Conservation (phyloP, 2,113 vertebrate species). For the Tupaia tana region DNA sequence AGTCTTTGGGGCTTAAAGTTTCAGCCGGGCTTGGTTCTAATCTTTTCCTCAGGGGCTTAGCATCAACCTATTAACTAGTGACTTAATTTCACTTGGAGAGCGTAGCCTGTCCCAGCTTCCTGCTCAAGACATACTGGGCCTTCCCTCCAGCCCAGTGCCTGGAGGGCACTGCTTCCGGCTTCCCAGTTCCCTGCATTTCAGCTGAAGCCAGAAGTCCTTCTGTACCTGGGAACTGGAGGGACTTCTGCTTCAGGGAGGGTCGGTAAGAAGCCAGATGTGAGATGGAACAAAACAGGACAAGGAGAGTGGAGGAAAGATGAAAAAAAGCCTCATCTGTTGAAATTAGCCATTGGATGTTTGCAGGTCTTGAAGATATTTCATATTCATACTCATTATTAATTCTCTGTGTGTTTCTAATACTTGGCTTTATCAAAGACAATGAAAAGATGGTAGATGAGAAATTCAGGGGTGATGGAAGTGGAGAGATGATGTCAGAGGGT, state of each 20-base stretch:
- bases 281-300: not conserved
- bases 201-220: not conserved
- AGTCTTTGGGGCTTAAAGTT: not conserved
- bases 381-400: not conserved
- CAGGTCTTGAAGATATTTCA: not conserved
- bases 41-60: not conserved
- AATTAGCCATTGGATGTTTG: not conserved
- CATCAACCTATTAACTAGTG: not conserved
- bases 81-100: not conserved
- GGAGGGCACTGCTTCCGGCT: not conserved
- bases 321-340: not conserved
- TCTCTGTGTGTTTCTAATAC: not conserved
- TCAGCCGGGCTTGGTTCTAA: not conserved
- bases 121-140: not conserved
- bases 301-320: not conserved
- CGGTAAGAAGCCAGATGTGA: not conserved
- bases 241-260: not conserved
- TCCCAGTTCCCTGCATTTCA: not conserved
- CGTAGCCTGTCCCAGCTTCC: not conserved
- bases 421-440: conserved; percentile 42
- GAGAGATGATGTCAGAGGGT: not conserved
- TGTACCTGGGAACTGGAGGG: not conserved
- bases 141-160: too few relatives aligned
- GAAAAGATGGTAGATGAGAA: not conserved
- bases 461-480: not conserved